Evolutionary conservation across 2,113 vertebrate genomes (phyloP).

Genomic region (Illadopsis cleaveri): DNA sequence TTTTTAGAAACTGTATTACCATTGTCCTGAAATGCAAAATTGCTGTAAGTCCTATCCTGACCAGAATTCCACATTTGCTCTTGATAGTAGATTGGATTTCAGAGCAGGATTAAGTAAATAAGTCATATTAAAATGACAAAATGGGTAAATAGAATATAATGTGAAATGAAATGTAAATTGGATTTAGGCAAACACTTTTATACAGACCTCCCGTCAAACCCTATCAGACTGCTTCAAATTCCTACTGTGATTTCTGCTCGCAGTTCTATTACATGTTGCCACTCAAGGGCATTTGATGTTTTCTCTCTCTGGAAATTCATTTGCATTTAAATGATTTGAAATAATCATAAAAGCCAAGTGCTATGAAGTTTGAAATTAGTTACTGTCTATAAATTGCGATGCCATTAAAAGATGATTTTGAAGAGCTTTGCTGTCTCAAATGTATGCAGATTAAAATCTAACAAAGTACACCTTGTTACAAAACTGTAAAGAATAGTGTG

Average conservation of each 20-base stretch:
- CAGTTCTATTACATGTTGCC: slow-evolving; percentile 80
- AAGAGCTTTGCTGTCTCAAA: slow-evolving; percentile 82
- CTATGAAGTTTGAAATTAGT: slow-evolving; percentile 93
- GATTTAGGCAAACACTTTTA: slow-evolving; percentile 79
- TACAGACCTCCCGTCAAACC: slow-evolving; percentile 74
- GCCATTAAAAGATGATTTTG: slow-evolving; percentile 87
- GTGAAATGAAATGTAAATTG: slow-evolving; percentile 82
- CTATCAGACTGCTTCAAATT: slow-evolving; percentile 73
- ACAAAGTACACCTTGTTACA: slow-evolving; percentile 85
- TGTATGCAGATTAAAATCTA: slow-evolving; percentile 86
- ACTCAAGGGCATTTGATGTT: slow-evolving; percentile 88
- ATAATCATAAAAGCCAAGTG: slow-evolving; percentile 90
- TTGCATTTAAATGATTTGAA: slow-evolving; percentile 92
- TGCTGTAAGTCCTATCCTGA: slow-evolving; percentile 36
- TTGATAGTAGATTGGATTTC: slow-evolving; percentile 66
- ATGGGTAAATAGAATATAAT: slow-evolving; percentile 80
- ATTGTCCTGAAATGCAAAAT: slow-evolving; percentile 46
- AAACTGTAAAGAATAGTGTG: slow-evolving; percentile 78
- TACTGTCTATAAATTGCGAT: slow-evolving; percentile 87
- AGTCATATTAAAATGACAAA: slow-evolving; percentile 81
- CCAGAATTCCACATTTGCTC: slow-evolving; percentile 53
- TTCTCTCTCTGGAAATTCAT: slow-evolving; percentile 87
- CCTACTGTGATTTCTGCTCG: slow-evolving; percentile 70
- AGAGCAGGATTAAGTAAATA: slow-evolving; percentile 78
- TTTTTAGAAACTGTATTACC: background rate